phyloP scores from a whole-genome alignment of 1,140 invertebrate genomes.

The Calycopis cecrops region DNA sequence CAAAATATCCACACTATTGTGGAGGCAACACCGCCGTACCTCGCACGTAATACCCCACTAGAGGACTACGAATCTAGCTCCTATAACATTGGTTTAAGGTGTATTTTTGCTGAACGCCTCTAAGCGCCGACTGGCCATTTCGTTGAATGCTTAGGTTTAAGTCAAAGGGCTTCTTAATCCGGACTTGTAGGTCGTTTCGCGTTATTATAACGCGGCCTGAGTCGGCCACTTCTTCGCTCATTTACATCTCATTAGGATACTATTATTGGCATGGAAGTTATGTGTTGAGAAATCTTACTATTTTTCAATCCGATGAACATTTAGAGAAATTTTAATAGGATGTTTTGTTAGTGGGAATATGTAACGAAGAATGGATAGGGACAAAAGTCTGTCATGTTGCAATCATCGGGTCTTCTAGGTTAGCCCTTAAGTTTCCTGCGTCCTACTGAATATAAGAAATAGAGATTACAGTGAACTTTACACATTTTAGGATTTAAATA shows the following conservation, averaged over 20 bases:
- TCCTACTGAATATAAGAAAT: too few species aligned
- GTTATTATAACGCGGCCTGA: constrained; percentile 70
- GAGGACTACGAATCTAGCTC: constrained; percentile 5
- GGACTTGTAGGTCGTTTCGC: constrained; percentile 73
- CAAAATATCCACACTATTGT: constrained; percentile 72
- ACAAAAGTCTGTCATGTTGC: too few species aligned
- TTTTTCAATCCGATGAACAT: too few species aligned
- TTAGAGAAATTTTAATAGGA: too few species aligned
- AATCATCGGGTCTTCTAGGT: too few species aligned
- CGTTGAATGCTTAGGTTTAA: constrained; percentile 57
- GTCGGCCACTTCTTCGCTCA: constrained; percentile 67
- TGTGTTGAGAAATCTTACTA: constrained; percentile 6
- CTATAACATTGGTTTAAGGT: background rate
- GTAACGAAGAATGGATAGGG: too few species aligned
- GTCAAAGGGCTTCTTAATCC: constrained; percentile 74
- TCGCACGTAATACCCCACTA: constrained; percentile 44
- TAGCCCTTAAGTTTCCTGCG: too few species aligned
- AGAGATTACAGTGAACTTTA: too few species aligned
- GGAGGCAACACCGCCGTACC: constrained; percentile 48
- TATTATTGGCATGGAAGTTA: constrained; percentile 61
- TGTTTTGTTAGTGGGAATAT: too few species aligned
- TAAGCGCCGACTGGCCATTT: constrained; percentile 37
- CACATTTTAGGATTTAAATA: too few species aligned
- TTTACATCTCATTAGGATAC: constrained; percentile 73
- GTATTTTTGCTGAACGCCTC: background rate